Evolutionary conservation across 2,113 vertebrate genomes (phyloP).

Genomic region (Bos taurus): DNA sequence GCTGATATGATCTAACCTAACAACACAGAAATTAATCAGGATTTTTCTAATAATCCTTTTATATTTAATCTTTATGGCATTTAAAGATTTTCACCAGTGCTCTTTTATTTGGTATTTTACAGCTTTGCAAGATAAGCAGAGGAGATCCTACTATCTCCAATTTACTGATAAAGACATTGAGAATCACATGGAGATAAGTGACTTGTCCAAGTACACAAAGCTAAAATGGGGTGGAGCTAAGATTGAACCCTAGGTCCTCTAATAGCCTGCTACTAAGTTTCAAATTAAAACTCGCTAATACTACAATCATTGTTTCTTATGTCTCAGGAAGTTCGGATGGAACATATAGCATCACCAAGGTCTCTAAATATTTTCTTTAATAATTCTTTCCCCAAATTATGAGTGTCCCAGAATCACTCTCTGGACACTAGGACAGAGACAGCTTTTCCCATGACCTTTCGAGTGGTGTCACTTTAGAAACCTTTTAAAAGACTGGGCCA

Average conservation of each 20-base stretch:
- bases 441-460: conserved; percentile 3
- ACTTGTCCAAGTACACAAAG: conserved; percentile 7
- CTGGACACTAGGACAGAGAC: neutral
- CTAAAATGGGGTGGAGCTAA: neutral
- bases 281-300: neutral
- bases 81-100: neutral
- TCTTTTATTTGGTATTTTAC: neutral
- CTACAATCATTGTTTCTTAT: neutral
- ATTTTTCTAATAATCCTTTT: neutral
- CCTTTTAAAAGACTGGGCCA: neutral
- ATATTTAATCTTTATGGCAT: neutral
- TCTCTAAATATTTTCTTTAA: conserved; percentile 10
- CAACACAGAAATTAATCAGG: neutral
- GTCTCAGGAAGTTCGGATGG: neutral
- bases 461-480: neutral
- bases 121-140: neutral
- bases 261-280: neutral
- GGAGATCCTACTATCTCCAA: neutral
- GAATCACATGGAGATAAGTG: neutral
- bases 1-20: neutral
- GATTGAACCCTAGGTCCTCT: neutral
- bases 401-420: neutral
- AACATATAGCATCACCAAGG: neutral
- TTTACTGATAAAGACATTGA: neutral
- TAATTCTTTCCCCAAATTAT: neutral